These are phyloP conservation scores for Rana temporaria DNA, from an alignment of 2,113 vertebrate genomes.

Conservation along the genomic window DNA sequence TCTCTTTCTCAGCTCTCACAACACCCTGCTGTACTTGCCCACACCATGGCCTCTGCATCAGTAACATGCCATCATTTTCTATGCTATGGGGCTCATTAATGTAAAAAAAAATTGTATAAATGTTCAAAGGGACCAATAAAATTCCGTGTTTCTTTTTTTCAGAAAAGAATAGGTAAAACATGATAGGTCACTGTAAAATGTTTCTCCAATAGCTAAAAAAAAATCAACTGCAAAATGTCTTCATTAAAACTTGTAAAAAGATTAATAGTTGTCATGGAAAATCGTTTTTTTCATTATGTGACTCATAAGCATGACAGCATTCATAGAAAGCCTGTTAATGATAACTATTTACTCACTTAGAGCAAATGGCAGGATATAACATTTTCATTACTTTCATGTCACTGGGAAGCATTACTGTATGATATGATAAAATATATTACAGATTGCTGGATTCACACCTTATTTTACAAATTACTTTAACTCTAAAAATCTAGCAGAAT, in stretches of 20 bases:
- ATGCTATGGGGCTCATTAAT: too few species aligned
- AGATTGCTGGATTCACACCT: neutral
- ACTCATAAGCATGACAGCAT: neutral
- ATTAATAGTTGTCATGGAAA: neutral
- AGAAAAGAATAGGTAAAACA: too few species aligned
- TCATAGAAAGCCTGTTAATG: neutral
- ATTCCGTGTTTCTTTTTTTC: too few species aligned
- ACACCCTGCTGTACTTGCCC: too few species aligned
- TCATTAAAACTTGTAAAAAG: neutral
- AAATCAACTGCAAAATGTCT: too few species aligned
- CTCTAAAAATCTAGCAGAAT: too few species aligned
- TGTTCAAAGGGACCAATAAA: neutral
- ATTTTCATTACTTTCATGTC: conserved; percentile 11
- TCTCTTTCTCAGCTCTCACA: too few species aligned
- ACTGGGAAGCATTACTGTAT: neutral
- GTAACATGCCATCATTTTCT: too few species aligned
- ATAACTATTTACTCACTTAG: neutral
- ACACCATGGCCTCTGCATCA: too few species aligned
- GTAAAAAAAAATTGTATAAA: neutral
- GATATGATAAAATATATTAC: neutral
- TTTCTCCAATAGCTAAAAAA: neutral
- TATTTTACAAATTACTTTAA: neutral
- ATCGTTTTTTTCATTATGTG: neutral
- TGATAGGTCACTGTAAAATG: too few species aligned
- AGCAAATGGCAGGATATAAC: neutral